Percentiles rank a stretch among this genome's conserved stretches.
Evolutionary conservation across 2,113 vertebrate species (phyloP).

Genomic region (Petroica traversi): DNA sequence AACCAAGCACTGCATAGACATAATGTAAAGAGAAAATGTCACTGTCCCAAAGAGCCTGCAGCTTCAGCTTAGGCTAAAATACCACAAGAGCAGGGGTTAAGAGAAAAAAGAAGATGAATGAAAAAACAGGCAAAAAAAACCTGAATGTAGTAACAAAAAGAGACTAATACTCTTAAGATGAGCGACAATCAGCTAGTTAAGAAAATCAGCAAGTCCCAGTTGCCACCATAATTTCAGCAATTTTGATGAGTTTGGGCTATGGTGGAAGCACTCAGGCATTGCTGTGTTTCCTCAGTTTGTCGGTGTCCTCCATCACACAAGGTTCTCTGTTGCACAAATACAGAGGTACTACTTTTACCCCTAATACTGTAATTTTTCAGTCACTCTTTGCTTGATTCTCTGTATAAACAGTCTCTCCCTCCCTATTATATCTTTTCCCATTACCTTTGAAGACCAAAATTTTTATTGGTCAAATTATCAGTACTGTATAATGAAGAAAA

Average conservation of each 20-base stretch:
- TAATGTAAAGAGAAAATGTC: background rate
- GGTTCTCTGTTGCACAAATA: background rate
- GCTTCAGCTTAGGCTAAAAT: background rate
- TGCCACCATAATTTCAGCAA: background rate
- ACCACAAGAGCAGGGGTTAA: accelerated
- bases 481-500: background rate
- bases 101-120: background rate
- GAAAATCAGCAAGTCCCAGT: background rate
- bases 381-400: background rate
- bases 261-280: background rate
- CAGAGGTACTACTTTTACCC: background rate
- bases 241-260: background rate
- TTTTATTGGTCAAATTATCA: background rate
- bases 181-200: background rate
- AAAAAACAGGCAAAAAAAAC: background rate
- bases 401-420: background rate
- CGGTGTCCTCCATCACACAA: background rate
- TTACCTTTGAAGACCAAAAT: background rate
- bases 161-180: background rate
- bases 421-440: background rate
- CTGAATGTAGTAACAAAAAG: background rate
- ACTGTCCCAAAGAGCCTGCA: background rate
- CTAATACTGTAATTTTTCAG: background rate
- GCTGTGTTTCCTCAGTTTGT: background rate
- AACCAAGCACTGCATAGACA: background rate